Conservation (phyloP, 2,797 vertebrate genomes). For the Harpagifer antarcticus region DNA sequence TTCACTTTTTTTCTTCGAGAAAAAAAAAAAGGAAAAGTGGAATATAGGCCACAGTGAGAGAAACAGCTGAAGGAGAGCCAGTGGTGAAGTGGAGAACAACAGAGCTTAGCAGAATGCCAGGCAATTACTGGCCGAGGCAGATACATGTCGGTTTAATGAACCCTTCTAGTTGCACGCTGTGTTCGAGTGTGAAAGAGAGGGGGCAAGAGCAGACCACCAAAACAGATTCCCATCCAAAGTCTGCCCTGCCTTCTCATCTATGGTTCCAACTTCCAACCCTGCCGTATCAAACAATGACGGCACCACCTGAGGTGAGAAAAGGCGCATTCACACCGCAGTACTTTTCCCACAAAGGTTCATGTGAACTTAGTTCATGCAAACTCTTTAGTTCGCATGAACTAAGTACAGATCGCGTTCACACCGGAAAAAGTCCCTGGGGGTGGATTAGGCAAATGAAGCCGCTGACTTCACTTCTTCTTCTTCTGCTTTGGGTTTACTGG, state of each 20-base stretch:
- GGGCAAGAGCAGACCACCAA: constrained; percentile 34
- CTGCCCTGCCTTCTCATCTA: constrained; percentile 8
- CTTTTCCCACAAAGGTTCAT: too few species aligned
- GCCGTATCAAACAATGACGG: constrained; percentile 12
- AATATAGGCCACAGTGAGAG: constrained; percentile 38
- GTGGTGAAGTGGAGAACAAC: constrained; percentile 14
- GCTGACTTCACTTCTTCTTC: too few species aligned
- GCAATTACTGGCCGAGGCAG: constrained; percentile 39
- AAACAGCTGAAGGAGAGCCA: constrained; percentile 11
- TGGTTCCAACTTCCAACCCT: background rate
- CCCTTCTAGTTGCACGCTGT: constrained; percentile 24
- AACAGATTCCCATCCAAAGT: constrained; percentile 21
- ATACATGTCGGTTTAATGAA: constrained; percentile 63
- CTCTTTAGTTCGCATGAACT: too few species aligned
- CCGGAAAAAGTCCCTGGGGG: too few species aligned
- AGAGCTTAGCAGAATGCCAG: constrained; percentile 30
- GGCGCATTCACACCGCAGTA: too few species aligned
- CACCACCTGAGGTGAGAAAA: constrained; percentile 7
- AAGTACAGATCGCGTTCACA: too few species aligned
- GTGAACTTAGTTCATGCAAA: too few species aligned
- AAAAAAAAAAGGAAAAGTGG: constrained; percentile 31
- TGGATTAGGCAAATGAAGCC: too few species aligned
- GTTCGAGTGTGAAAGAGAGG: constrained; percentile 6
- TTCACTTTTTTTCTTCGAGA: constrained; percentile 68
- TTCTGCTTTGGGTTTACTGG: too few species aligned